phyloP scores from a whole-genome alignment of 2,113 vertebrate species.

The Sigmodon hispidus region DNA sequence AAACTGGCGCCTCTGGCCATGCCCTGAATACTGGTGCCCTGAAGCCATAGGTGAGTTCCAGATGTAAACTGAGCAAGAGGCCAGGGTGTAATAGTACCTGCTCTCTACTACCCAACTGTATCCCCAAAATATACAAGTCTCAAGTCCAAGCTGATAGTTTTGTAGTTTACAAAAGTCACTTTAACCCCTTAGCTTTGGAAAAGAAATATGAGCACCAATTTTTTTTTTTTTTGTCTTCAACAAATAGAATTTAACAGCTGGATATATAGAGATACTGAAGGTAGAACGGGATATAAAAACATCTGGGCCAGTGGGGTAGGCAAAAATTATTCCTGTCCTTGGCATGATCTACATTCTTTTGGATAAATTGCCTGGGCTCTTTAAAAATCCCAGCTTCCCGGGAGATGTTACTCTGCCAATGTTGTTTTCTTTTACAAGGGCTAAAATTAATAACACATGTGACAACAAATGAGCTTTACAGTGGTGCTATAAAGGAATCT shows the following conservation, averaged over 20 bases:
- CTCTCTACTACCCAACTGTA: too few relatives aligned
- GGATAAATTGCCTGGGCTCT: neutral
- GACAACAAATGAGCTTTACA: neutral
- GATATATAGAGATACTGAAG: neutral
- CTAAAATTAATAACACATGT: slow-evolving; percentile 1
- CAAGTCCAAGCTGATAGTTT: neutral
- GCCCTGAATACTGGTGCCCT: too few relatives aligned
- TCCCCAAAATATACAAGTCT: neutral
- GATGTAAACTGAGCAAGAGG: too few relatives aligned
- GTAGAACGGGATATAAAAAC: neutral
- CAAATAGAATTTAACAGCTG: neutral
- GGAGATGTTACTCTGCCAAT: neutral
- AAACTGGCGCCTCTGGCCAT: too few relatives aligned
- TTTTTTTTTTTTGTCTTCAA: neutral
- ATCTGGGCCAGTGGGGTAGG: neutral
- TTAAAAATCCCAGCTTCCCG: neutral
- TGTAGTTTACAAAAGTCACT: neutral
- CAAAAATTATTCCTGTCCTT: neutral
- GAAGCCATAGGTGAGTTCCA: too few relatives aligned
- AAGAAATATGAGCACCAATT: neutral
- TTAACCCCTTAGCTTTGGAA: neutral
- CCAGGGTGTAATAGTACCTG: too few relatives aligned
- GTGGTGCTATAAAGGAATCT: neutral
- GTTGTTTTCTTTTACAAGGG: neutral
- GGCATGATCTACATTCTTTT: neutral